These are phyloP conservation scores for Drosophila funebris DNA, from an alignment of 1,140 invertebrate genomes.

Conservation along the genomic window DNA sequence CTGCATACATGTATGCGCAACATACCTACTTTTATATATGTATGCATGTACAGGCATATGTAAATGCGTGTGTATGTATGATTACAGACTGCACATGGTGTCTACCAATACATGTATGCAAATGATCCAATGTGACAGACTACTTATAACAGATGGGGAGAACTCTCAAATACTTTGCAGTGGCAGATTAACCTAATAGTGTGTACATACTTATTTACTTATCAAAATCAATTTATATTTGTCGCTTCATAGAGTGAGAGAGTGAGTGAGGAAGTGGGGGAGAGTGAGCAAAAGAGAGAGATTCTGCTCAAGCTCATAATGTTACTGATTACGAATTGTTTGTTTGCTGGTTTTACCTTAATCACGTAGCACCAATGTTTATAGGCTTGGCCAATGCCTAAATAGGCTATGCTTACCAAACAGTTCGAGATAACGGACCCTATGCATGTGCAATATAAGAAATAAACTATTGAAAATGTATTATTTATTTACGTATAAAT, in stretches of 20 bases:
- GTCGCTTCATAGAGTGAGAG: constrained; percentile 2
- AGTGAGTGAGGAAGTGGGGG: neutral
- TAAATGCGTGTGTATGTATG: constrained; percentile 7
- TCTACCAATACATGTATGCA: constrained; percentile 12
- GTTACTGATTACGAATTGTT: constrained; percentile 23
- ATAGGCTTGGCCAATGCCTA: constrained; percentile 32
- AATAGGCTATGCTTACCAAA: constrained; percentile 20
- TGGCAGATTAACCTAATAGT: constrained; percentile 45
- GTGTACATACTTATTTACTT: constrained; percentile 38
- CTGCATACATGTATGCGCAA: constrained; percentile 9
- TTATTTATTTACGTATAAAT: constrained; percentile 2
- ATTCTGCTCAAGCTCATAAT: neutral
- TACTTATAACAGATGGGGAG: constrained; percentile 2
- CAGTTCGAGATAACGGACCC: constrained; percentile 23
- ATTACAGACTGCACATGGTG: constrained; percentile 22
- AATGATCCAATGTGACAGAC: constrained; percentile 21
- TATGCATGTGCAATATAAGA: neutral
- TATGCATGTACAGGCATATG: constrained; percentile 2
- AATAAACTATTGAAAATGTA: neutral
- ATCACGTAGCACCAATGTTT: constrained; percentile 25
- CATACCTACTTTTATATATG: constrained; percentile 18
- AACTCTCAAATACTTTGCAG: constrained; percentile 24
- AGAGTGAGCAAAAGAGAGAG: neutral
- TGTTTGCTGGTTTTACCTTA: constrained; percentile 17
- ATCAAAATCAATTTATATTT: constrained; percentile 35